Conservation (phyloP, 2,888 invertebrate genomes). For the Dione vanillae region DNA sequence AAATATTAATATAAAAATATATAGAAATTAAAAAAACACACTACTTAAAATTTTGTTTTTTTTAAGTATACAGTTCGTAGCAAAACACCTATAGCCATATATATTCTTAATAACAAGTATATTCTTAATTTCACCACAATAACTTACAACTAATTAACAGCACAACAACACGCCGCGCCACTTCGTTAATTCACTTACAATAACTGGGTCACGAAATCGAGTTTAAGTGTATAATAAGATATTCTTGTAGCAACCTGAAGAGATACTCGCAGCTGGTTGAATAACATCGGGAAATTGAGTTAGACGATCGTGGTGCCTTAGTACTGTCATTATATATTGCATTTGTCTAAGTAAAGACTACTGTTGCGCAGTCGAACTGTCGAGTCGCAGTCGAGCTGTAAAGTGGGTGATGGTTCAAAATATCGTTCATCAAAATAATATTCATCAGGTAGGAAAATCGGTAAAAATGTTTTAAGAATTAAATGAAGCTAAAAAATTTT, state of each 20-base stretch:
- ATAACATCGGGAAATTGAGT: slow-evolving; percentile 31
- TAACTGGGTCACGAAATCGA: slow-evolving; percentile 34
- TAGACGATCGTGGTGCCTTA: slow-evolving; percentile 8
- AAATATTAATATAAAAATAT: too few relatives aligned
- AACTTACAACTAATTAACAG: slow-evolving; percentile 6
- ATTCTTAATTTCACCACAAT: not conserved
- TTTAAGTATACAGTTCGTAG: too few relatives aligned
- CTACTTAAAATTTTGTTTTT: too few relatives aligned
- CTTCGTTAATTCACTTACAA: slow-evolving; percentile 40
- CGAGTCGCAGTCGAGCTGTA: too few relatives aligned
- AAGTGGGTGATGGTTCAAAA: too few relatives aligned
- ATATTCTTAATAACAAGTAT: not conserved
- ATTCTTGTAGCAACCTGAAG: slow-evolving; percentile 29
- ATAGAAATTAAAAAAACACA: too few relatives aligned
- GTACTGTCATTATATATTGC: not conserved
- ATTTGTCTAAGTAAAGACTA: not conserved
- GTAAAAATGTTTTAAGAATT: too few relatives aligned
- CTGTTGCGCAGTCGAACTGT: not conserved
- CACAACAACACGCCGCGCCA: slow-evolving; percentile 29
- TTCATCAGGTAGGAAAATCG: too few relatives aligned
- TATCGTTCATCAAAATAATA: too few relatives aligned
- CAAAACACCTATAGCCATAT: too few relatives aligned
- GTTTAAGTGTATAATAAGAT: slow-evolving; percentile 40
- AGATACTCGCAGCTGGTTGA: slow-evolving; percentile 28
- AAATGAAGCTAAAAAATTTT: too few relatives aligned